phyloP scores from a whole-genome alignment of 2,113 vertebrate species.

The Alectura lathami region DNA sequence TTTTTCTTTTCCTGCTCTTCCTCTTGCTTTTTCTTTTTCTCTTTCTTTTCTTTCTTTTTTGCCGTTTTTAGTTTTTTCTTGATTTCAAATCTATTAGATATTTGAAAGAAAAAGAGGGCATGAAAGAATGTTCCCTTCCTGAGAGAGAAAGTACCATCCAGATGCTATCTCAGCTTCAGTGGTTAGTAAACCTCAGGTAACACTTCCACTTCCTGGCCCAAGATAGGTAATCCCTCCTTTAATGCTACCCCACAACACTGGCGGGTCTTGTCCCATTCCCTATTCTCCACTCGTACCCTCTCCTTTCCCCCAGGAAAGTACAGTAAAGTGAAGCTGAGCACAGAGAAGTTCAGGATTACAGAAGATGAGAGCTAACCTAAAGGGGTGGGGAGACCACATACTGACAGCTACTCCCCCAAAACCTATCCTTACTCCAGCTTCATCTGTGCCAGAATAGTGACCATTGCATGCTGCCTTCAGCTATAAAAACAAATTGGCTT shows the following conservation, averaged over 20 bases:
- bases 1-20: constrained; percentile 98
- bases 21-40: constrained; percentile 97
- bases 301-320: background rate
- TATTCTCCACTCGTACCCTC: background rate
- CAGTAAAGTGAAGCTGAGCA: background rate
- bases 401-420: background rate
- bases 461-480: background rate
- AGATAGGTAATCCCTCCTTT: background rate
- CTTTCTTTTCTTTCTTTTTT: constrained; percentile 98
- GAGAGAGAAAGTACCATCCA: background rate
- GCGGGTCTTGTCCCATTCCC: background rate
- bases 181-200: background rate
- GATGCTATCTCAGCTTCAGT: background rate
- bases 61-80: constrained; percentile 98
- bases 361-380: background rate
- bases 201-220: background rate
- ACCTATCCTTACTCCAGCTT: background rate
- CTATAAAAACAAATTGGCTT: background rate
- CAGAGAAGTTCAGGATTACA: background rate
- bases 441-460: background rate
- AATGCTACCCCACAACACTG: background rate
- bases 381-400: background rate
- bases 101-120: background rate
- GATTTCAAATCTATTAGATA: constrained; percentile 92
- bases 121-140: background rate